A percentile compares a stretch with the other conserved stretches of the same genome.
These are phyloP conservation scores for Artibeus jamaicensis DNA, from an alignment of 2,797 vertebrate genomes.

Conservation along the genomic window DNA sequence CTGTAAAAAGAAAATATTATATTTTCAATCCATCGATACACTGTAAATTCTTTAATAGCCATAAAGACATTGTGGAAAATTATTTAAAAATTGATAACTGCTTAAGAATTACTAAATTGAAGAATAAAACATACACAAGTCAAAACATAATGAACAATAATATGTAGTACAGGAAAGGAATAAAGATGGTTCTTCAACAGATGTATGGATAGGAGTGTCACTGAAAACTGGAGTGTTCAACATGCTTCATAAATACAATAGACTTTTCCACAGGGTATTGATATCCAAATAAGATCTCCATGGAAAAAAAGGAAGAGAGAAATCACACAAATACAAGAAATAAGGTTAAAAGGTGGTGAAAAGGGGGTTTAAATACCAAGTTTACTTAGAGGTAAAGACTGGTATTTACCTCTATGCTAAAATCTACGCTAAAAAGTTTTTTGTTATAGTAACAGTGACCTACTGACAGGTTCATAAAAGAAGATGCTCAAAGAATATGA, in stretches of 20 bases:
- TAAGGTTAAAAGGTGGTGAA: background rate
- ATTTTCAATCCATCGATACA: background rate
- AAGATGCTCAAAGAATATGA: background rate
- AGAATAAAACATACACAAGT: background rate
- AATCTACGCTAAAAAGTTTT: background rate
- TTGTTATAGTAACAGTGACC: background rate
- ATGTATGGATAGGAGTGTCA: background rate
- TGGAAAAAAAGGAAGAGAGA: background rate
- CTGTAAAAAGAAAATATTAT: background rate
- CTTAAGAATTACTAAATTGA: background rate
- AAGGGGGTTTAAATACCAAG: background rate
- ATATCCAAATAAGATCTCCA: background rate
- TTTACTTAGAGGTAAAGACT: background rate
- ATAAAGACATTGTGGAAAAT: background rate
- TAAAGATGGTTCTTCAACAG: background rate
- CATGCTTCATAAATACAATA: background rate
- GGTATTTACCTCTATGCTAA: background rate
- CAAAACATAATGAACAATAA: background rate
- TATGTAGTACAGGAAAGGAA: background rate
- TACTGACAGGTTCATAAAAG: background rate
- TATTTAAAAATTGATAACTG: background rate
- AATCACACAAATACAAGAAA: background rate
- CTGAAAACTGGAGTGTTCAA: background rate
- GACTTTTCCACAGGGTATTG: background rate
- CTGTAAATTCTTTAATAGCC: background rate